Percentiles rank a stretch among this genome's conserved stretches.
These are phyloP conservation scores for Microplitis mediator DNA, from an alignment of 1,140 invertebrate genomes.

Conservation along the genomic window DNA sequence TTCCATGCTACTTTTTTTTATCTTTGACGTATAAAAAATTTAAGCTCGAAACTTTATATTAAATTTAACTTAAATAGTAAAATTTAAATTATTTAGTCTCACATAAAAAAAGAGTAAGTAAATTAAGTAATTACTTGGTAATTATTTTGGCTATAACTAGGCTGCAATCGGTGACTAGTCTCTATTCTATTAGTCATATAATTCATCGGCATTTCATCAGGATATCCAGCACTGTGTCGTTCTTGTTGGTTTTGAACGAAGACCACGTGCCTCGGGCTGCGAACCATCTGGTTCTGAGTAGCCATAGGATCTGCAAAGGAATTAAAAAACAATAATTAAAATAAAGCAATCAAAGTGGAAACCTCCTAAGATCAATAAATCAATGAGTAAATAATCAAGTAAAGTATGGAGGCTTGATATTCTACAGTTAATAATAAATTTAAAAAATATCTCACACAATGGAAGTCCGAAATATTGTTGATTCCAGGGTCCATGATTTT, in stretches of 20 bases:
- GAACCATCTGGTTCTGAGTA: conserved; percentile 42
- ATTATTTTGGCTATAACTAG: conserved; percentile 43
- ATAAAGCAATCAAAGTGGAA: not conserved
- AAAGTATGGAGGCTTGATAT: no score
- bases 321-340: no score
- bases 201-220: conserved; percentile 50
- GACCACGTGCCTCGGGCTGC: conserved; percentile 53
- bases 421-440: no score
- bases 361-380: not conserved
- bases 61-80: not conserved
- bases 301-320: conserved; percentile 34
- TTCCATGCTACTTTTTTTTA: conserved; percentile 14
- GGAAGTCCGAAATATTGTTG: conserved; percentile 58
- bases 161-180: conserved; percentile 38
- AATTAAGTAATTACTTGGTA: conserved; percentile 41
- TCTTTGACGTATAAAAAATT: not conserved
- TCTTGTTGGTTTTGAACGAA: conserved; percentile 52
- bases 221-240: conserved; percentile 49
- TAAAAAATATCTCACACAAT: conserved; percentile 48
- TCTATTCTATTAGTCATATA: conserved; percentile 49
- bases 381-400: not conserved
- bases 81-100: no score
- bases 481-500: conserved; percentile 49
- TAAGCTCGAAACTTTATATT: not conserved
- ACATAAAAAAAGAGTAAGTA: not conserved